phyloP scores from a whole-genome alignment of 2,797 vertebrate genomes.

The Numenius phaeopus region DNA sequence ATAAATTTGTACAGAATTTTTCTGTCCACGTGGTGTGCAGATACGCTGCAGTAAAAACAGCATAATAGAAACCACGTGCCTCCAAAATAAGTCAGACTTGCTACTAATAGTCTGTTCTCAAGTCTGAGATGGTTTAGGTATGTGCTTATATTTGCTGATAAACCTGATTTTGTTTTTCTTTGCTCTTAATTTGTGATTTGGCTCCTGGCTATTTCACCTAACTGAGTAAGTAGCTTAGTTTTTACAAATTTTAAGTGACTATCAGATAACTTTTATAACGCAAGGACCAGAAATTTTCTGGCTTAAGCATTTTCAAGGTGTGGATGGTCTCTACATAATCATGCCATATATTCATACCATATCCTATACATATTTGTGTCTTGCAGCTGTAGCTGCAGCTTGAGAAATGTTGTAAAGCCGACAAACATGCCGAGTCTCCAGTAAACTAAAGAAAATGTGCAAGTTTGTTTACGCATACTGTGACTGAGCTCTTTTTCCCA shows the following conservation, averaged over 20 bases:
- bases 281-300: neutral
- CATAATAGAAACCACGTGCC: neutral
- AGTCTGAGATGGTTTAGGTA: neutral
- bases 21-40: neutral
- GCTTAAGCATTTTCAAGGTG: neutral
- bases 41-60: neutral
- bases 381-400: neutral
- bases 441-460: neutral
- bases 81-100: neutral
- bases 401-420: neutral
- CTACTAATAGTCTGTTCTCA: neutral
- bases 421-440: neutral
- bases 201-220: neutral
- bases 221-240: neutral
- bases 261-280: neutral
- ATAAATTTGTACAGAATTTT: neutral
- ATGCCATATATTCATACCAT: neutral
- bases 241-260: neutral
- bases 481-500: neutral
- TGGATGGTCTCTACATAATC: neutral
- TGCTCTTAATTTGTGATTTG: neutral
- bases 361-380: neutral
- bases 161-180: neutral
- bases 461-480: neutral
- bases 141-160: neutral